A percentile compares a stretch with the other conserved stretches of the same genome.
Conservation (phyloP, 2,888 invertebrate genomes). For the Trissolcus japonicus region DNA sequence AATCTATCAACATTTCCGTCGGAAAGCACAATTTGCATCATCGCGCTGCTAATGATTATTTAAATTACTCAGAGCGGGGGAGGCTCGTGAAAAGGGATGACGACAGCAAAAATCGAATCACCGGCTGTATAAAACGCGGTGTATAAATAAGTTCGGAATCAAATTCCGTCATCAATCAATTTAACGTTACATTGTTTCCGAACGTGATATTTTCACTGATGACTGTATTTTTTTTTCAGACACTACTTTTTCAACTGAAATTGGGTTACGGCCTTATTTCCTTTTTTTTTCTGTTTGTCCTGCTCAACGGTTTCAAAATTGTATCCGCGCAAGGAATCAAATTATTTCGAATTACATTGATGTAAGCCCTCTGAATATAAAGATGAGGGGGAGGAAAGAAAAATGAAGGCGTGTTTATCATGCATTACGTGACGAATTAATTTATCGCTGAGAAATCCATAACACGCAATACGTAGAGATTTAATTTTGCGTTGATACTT, state of each 20-base stretch:
- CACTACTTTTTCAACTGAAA: too few species aligned
- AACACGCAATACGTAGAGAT: conserved; percentile 39
- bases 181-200: too few species aligned
- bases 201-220: too few species aligned
- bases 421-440: conserved; percentile 35
- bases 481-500: conserved; percentile 48
- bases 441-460: conserved; percentile 39
- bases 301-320: too few species aligned
- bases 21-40: conserved; percentile 6
- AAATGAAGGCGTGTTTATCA: conserved; percentile 13
- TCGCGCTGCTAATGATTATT: conserved; percentile 22
- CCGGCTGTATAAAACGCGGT: too few species aligned
- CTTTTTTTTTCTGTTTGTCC: too few species aligned
- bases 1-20: conserved; percentile 45
- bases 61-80: background rate
- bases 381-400: background rate
- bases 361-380: background rate
- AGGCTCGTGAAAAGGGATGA: too few species aligned
- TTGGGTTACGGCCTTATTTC: too few species aligned
- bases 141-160: too few species aligned
- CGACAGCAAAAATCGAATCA: too few species aligned
- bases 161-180: too few species aligned
- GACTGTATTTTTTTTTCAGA: background rate
- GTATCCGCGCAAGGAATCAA: too few species aligned
- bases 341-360: background rate